A percentile compares a stretch with the other conserved stretches of the same genome.
phyloP scores from a whole-genome alignment of 2,888 invertebrate genomes.

The Philereme transversata region DNA sequence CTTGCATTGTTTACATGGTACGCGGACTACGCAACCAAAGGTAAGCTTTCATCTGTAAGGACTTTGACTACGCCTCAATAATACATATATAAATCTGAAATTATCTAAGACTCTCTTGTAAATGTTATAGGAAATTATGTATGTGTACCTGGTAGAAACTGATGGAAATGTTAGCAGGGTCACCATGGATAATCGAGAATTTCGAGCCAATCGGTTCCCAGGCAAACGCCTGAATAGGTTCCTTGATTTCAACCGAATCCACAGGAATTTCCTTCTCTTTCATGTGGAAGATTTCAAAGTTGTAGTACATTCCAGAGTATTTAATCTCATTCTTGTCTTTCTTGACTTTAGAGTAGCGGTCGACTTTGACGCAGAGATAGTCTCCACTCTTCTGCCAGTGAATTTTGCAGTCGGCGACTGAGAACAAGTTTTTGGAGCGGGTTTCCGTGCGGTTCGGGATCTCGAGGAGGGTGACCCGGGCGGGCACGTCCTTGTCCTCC shows the following conservation, averaged over 20 bases:
- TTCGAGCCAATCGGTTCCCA: conserved; percentile 99
- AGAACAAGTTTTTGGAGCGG: conserved; percentile 97
- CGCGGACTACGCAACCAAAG: no score
- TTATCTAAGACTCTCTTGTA: no score
- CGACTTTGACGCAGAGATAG: conserved; percentile 96
- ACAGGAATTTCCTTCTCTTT: conserved; percentile 98
- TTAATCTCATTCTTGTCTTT: conserved; percentile 97
- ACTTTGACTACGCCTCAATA: no score
- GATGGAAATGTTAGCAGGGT: conserved; percentile 91
- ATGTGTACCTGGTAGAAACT: conserved; percentile 90
- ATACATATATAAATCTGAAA: no score
- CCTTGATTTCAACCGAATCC: conserved; percentile 98
- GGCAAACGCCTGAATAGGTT: conserved; percentile 96
- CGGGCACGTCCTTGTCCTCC: conserved; percentile 98
- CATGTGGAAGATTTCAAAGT: conserved; percentile 99
- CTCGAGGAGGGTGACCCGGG: conserved; percentile 95
- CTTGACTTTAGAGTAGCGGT: conserved; percentile 92
- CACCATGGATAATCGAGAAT: conserved; percentile 98
- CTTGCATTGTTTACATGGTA: no score
- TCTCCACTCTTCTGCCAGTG: conserved; percentile 99
- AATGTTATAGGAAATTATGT: not conserved
- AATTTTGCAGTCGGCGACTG: conserved; percentile 98
- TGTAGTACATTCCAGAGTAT: conserved; percentile 98
- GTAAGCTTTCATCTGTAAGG: no score
- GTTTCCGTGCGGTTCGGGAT: conserved; percentile 95